Conservation (phyloP, 2,888 invertebrate genomes). For the Cordylochernes scorpioides region DNA sequence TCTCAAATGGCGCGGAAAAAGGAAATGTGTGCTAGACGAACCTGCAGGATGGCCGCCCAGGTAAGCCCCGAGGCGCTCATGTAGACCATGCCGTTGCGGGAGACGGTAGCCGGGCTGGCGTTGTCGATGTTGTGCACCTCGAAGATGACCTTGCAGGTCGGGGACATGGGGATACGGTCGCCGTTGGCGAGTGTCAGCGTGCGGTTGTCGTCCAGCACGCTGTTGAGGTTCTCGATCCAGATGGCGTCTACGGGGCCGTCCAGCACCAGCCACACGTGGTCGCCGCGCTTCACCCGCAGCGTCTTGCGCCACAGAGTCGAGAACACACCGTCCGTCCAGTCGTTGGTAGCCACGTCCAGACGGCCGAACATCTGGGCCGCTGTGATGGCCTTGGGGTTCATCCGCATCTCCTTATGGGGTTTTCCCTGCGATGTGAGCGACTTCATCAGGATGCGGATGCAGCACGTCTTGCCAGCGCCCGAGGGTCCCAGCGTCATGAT, state of each 20-base stretch:
- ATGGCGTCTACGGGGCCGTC: constrained; percentile 92
- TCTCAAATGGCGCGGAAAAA: too few species aligned
- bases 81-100: constrained; percentile 69
- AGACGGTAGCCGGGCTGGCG: constrained; percentile 88
- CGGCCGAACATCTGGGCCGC: constrained; percentile 93
- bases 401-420: constrained; percentile 72
- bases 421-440: constrained; percentile 59
- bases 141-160: constrained; percentile 79
- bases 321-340: constrained; percentile 96
- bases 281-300: constrained; percentile 49
- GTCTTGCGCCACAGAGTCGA: constrained; percentile 88
- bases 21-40: too few species aligned
- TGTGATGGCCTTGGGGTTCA: constrained; percentile 94
- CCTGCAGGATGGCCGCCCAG: constrained; percentile 58
- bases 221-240: constrained; percentile 94
- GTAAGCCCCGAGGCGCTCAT: constrained; percentile 88
- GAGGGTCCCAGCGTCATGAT: constrained; percentile 86
- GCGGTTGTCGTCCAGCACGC: constrained; percentile 84
- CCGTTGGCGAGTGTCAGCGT: constrained; percentile 82
- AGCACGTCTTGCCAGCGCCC: constrained; percentile 79
- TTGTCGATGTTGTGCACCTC: constrained; percentile 94
- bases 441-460: constrained; percentile 67
- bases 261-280: constrained; percentile 72
- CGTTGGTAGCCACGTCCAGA: constrained; percentile 83
- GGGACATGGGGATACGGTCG: constrained; percentile 75